These are phyloP conservation scores for Myiagra hebetior DNA, from an alignment of 2,113 vertebrate species.

Conservation along the genomic window DNA sequence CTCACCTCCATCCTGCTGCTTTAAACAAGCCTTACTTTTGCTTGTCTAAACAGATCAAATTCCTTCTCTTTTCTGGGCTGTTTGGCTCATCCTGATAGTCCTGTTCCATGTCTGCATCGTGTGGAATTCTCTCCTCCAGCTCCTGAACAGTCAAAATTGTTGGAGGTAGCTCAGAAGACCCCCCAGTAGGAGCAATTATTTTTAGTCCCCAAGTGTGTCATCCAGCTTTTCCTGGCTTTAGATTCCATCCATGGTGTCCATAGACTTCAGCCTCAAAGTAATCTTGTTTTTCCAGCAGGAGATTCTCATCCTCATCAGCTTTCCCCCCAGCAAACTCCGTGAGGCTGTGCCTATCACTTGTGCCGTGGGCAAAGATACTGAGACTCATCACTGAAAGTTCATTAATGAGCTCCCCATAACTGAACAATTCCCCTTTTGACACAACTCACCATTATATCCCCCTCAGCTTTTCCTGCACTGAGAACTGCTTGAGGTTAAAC, in stretches of 20 bases:
- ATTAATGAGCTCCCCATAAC: neutral
- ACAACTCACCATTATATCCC: neutral
- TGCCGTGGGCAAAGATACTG: neutral
- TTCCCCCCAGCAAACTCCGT: neutral
- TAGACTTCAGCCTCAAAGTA: neutral
- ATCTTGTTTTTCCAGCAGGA: neutral
- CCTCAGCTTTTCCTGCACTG: neutral
- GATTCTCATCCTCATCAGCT: neutral
- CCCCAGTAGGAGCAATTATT: neutral
- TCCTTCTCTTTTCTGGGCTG: neutral
- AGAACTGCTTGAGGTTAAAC: neutral
- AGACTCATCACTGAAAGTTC: neutral
- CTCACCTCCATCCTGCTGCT: neutral
- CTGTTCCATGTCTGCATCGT: neutral
- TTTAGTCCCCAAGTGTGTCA: neutral
- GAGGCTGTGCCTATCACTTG: neutral
- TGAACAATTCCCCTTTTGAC: neutral
- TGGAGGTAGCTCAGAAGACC: neutral
- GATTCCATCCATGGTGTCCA: neutral
- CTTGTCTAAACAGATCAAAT: neutral
- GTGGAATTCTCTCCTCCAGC: neutral
- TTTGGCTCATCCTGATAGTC: neutral
- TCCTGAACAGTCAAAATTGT: neutral
- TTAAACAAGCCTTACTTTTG: neutral
- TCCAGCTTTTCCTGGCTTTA: neutral